These are phyloP conservation scores for Aleiodes sp. DNA, from an alignment of 1,140 invertebrate species.

Conservation along the genomic window DNA sequence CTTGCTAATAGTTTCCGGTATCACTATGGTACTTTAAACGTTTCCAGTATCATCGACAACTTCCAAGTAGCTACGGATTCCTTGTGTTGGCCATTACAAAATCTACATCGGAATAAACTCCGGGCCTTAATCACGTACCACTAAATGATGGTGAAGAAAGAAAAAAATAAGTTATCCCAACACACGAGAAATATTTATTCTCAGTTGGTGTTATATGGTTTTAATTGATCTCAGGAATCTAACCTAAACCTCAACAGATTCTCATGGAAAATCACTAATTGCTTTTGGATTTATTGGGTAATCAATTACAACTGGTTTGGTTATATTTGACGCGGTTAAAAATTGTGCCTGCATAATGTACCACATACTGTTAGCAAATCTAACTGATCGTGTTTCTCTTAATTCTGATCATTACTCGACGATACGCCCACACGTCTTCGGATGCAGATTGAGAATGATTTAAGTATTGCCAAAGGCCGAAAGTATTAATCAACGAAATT, in stretches of 20 bases:
- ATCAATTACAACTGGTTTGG: too few species aligned
- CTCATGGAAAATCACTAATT: too few species aligned
- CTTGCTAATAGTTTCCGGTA: constrained; percentile 43
- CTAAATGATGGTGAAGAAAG: too few species aligned
- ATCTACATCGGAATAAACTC: background rate
- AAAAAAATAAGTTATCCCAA: too few species aligned
- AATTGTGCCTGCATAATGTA: background rate
- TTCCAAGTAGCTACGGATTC: constrained; percentile 9
- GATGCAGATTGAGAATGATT: background rate
- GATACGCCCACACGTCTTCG: background rate
- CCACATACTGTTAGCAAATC: background rate
- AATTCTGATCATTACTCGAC: background rate
- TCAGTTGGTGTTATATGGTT: too few species aligned
- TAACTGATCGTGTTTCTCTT: background rate
- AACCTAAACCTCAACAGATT: too few species aligned
- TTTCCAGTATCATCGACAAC: constrained; percentile 35
- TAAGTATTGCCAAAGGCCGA: background rate
- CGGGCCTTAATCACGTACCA: background rate
- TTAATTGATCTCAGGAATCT: too few species aligned
- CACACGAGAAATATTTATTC: too few species aligned
- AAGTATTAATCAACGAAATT: background rate
- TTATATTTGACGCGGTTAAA: too few species aligned
- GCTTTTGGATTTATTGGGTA: too few species aligned
- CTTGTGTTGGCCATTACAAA: background rate
- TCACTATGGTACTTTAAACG: constrained; percentile 32